Evolutionary conservation across 2,113 vertebrate genomes (phyloP).

Genomic region (Centropus bengalensis): DNA sequence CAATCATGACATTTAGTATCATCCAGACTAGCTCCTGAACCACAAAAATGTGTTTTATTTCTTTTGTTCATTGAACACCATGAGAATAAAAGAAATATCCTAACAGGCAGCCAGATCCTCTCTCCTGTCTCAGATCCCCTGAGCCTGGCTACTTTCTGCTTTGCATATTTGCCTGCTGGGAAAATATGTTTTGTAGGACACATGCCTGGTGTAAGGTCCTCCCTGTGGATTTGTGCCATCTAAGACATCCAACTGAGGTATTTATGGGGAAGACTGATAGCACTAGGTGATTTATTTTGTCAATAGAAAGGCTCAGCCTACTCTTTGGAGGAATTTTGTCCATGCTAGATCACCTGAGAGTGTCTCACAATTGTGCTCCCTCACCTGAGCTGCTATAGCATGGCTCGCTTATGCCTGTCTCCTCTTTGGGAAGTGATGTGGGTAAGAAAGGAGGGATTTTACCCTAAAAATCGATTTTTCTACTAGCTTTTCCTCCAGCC

Average conservation of each 20-base stretch:
- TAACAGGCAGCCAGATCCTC: not conserved
- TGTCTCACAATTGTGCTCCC: not conserved
- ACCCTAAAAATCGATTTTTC: not conserved
- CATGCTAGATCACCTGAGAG: not conserved
- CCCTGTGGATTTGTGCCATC: rapidly evolving
- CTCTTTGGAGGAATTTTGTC: not conserved
- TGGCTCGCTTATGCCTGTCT: not conserved
- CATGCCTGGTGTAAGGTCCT: not conserved
- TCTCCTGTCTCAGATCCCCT: not conserved
- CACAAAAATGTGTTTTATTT: not conserved
- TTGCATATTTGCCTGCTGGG: too few species aligned
- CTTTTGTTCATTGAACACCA: not conserved
- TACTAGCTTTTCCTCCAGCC: not conserved
- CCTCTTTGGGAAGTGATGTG: not conserved
- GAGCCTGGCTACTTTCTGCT: not conserved
- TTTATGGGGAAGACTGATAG: not conserved
- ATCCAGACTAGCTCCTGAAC: not conserved
- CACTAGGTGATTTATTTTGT: not conserved
- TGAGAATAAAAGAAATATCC: not conserved
- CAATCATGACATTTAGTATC: not conserved
- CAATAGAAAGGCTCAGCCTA: not conserved
- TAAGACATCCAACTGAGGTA: not conserved
- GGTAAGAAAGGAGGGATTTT: not conserved
- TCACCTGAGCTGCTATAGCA: not conserved
- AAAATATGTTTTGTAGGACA: not conserved